phyloP scores from a whole-genome alignment of 2,888 invertebrate genomes.

The Ptychoptera contaminata region DNA sequence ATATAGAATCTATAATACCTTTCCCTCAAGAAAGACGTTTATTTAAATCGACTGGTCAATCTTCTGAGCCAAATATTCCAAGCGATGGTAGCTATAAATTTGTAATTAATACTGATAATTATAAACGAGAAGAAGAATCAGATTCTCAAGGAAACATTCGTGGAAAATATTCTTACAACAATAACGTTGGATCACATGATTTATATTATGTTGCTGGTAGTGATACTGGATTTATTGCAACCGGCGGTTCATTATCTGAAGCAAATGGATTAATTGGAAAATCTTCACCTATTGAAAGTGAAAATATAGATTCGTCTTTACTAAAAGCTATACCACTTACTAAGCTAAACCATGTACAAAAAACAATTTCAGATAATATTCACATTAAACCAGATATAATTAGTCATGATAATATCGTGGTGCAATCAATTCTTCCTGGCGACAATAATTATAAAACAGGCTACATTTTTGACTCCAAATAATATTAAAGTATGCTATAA shows the following conservation, averaged over 20 bases:
- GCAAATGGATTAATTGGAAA: conserved; percentile 13
- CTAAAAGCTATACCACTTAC: no score
- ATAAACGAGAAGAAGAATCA: conserved; percentile 15
- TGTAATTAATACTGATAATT: conserved; percentile 19
- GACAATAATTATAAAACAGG: background rate
- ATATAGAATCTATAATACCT: background rate
- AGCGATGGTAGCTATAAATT: conserved; percentile 21
- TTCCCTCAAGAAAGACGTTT: background rate
- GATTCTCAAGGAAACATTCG: background rate
- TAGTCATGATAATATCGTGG: background rate
- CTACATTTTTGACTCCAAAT: background rate
- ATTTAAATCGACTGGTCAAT: background rate
- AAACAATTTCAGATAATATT: no score
- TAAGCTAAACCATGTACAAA: no score
- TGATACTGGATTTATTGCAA: conserved; percentile 40
- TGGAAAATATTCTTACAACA: conserved; percentile 40
- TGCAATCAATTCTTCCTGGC: background rate
- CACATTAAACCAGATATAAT: no score
- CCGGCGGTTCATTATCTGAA: conserved; percentile 15
- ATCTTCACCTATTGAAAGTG: background rate
- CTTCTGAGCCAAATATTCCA: conserved; percentile 6
- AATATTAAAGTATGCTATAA: no score
- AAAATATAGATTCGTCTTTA: no score
- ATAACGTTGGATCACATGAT: conserved; percentile 49
- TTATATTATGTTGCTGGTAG: conserved; percentile 51